These are phyloP conservation scores for Hassar affinis DNA, from an alignment of 2,113 vertebrate genomes.

Conservation along the genomic window DNA sequence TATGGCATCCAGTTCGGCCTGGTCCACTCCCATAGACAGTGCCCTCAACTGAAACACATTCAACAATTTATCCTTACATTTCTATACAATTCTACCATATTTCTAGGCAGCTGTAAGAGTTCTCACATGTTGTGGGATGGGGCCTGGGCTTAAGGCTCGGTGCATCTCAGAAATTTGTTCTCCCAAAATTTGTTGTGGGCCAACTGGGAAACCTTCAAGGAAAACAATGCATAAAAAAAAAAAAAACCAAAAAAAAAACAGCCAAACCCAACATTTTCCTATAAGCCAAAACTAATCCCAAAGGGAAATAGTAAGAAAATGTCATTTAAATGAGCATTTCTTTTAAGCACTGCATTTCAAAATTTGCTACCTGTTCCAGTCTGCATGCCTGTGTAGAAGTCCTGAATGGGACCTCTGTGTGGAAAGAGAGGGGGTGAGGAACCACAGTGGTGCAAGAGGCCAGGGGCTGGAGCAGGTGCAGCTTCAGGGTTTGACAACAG, in stretches of 20 bases:
- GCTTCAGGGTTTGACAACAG: slow-evolving; percentile 80
- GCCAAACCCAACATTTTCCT: neutral
- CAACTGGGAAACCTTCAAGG: slow-evolving; percentile 78
- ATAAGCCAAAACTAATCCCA: neutral
- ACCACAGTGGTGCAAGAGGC: slow-evolving; percentile 78
- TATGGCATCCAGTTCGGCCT: slow-evolving; percentile 84
- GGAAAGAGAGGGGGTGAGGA: slow-evolving; percentile 87
- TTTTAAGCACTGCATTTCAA: neutral
- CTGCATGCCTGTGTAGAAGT: slow-evolving; percentile 84
- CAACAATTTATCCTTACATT: neutral
- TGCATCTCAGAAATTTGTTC: slow-evolving; percentile 85
- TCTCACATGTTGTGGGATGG: slow-evolving; percentile 63
- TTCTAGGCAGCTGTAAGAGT: neutral
- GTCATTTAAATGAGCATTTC: neutral
- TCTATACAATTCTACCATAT: neutral
- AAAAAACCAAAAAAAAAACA: too few relatives aligned
- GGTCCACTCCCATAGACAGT: slow-evolving; percentile 78
- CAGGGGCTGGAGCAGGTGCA: slow-evolving; percentile 56
- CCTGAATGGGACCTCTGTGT: slow-evolving; percentile 82
- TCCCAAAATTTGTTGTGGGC: slow-evolving; percentile 78
- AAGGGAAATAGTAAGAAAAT: neutral
- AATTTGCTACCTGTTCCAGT: slow-evolving; percentile 76
- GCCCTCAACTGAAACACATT: slow-evolving; percentile 76
- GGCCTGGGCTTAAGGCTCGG: slow-evolving; percentile 82
- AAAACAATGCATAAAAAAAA: neutral